These are phyloP conservation scores for Petrocephalus microphthalmus DNA, from an alignment of 2,113 vertebrate species.

Conservation along the genomic window DNA sequence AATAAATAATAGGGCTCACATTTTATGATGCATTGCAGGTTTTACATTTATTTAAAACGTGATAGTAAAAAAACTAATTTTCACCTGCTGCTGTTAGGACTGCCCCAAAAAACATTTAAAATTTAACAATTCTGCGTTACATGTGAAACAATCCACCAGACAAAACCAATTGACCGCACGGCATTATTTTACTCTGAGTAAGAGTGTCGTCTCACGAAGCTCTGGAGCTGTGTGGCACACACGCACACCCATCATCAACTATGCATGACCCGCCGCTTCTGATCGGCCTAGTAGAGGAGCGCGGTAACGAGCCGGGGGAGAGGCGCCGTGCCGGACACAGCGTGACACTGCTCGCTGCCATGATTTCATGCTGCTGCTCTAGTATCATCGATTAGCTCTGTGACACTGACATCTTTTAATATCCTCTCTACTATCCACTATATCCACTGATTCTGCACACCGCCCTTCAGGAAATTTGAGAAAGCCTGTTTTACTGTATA, in stretches of 20 bases:
- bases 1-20: conserved; percentile 35
- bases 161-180: background rate
- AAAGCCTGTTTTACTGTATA: background rate
- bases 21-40: conserved; percentile 41
- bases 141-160: background rate
- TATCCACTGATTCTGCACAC: background rate
- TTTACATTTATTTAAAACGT: background rate
- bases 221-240: background rate
- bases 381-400: background rate
- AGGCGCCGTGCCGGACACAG: background rate
- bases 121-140: background rate
- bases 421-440: background rate
- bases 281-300: background rate
- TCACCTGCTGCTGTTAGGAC: background rate
- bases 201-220: background rate
- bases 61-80: conserved; percentile 40
- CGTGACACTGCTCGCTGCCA: background rate
- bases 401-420: background rate
- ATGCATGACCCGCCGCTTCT: background rate
- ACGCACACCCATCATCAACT: background rate
- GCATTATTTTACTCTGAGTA: background rate
- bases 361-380: background rate
- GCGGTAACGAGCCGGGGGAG: background rate
- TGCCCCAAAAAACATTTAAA: background rate
- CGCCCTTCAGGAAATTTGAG: background rate